Evolutionary conservation across 1,140 invertebrate genomes (phyloP), one percentile per base, ranked within the genome.

Genomic region (Nephila pilipes): DNA sequence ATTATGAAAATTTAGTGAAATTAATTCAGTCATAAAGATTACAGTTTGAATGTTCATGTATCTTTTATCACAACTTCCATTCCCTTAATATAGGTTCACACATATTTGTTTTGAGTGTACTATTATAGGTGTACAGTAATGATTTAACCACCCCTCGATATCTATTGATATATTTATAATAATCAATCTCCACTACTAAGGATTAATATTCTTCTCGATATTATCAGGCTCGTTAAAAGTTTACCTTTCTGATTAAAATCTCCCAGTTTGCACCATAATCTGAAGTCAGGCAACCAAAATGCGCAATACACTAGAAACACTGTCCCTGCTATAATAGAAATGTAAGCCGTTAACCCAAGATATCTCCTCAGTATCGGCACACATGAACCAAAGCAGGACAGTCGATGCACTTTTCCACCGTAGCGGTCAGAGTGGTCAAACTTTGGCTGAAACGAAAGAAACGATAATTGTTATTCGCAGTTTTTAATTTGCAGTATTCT

Each of bases 271-370:
- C 91, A 79, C 91, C 91, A 93, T 1, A 87, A 12, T n/a, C 38
- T 55, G 46, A 87, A 20, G 25, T 93, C 91, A 1, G 91, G 83
- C 18, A 87, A 1, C 91, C 91, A 93, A 38, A 87, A 75, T 1
- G 57, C 83, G 14, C 91, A 93, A 46, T 60, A 93, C 3, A 93
- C 57, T 0, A 93, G n/a, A 65, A 93, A 87, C 12, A 57, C 58
- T 3, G 85, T 79, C n/a, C 63, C 83, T 2, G 79, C 20, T 3
- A 87, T 60, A 10, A 87, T 79, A 1, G 65, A 18, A 6, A 60
- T 20, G 25, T 93, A 93, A 1, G 55, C 69, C 5, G 55, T 20
- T 5, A 87, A 0, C 0, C 60, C 85, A 18, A 80, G 1, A 29
- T 87, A 87, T 58, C 54, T 69, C 57, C 85, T 57, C 6, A 54